Conservation (phyloP, 2,113 vertebrate species). For the Xiphophorus maculatus region DNA sequence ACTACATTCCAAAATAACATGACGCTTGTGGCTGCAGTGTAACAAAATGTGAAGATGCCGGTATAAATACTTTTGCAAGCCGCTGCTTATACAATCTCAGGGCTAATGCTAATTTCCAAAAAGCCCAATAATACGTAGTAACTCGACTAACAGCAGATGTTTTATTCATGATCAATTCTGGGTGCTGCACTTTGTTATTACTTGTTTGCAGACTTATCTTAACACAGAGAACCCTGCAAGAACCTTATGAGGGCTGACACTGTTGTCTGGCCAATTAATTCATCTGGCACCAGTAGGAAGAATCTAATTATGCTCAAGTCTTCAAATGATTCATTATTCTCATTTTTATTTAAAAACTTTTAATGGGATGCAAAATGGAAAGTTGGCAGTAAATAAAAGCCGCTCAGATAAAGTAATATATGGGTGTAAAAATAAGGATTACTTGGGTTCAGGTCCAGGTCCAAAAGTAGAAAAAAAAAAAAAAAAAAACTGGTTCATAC, state of each 20-base stretch:
- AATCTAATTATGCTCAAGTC: conserved; percentile 3
- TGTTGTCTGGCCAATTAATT: not conserved
- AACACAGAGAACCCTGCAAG: not conserved
- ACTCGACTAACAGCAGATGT: not conserved
- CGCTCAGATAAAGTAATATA: not conserved
- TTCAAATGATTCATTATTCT: conserved; percentile 8
- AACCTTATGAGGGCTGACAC: not conserved
- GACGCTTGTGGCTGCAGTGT: no score
- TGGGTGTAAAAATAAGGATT: not conserved
- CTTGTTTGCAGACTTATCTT: conserved; percentile 7
- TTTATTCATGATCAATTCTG: not conserved
- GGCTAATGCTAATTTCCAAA: not conserved
- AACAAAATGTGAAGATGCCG: not conserved
- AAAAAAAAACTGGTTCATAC: no score
- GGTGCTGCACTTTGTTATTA: not conserved
- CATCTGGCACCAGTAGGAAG: not conserved
- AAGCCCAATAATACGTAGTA: not conserved
- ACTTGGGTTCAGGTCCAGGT: not conserved
- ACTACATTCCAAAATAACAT: not conserved
- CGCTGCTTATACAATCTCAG: not conserved
- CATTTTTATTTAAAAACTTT: not conserved
- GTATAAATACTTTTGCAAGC: not conserved
- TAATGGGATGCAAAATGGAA: not conserved
- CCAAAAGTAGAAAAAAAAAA: not conserved
- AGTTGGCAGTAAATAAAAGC: not conserved